A percentile compares a stretch with the other conserved stretches of the same genome.
phyloP scores from a whole-genome alignment of 1,140 invertebrate genomes.

The Brachionus rotundiformis region DNA sequence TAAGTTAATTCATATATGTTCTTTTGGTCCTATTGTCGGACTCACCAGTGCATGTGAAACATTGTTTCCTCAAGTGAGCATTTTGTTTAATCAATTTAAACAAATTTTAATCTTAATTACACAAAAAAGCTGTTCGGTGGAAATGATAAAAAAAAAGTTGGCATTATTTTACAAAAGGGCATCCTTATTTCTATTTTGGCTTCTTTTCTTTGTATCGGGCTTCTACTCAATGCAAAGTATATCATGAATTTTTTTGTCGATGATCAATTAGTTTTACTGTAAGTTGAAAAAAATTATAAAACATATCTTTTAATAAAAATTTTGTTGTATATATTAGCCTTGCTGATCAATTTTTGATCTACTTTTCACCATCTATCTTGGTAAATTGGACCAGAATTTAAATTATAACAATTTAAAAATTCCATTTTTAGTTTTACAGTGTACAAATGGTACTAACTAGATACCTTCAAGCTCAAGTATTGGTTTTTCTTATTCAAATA shows the following conservation, averaged over 20 bases:
- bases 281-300: neutral
- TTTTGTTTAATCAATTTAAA: neutral
- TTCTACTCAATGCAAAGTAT: constrained; percentile 20
- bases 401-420: neutral
- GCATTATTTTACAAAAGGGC: constrained; percentile 5
- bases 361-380: constrained; percentile 29
- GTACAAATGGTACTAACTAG: constrained; percentile 1
- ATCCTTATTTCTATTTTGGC: neutral
- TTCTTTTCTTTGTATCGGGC: neutral
- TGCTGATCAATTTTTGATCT: neutral
- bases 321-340: neutral
- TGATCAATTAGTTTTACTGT: neutral
- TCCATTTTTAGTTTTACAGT: neutral
- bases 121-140: constrained; percentile 10
- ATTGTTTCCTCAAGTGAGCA: constrained; percentile 18
- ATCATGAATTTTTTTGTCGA: constrained; percentile 24
- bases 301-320: neutral
- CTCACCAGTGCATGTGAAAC: neutral
- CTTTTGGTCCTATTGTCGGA: constrained; percentile 15
- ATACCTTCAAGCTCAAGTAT: constrained; percentile 43
- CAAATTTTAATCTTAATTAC: too few species aligned
- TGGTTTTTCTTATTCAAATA: too few species aligned
- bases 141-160: constrained; percentile 30
- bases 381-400: neutral
- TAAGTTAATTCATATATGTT: constrained; percentile 12